These are phyloP conservation scores for Odocoileus hemionus DNA, from an alignment of 2,113 vertebrate species.

Conservation along the genomic window DNA sequence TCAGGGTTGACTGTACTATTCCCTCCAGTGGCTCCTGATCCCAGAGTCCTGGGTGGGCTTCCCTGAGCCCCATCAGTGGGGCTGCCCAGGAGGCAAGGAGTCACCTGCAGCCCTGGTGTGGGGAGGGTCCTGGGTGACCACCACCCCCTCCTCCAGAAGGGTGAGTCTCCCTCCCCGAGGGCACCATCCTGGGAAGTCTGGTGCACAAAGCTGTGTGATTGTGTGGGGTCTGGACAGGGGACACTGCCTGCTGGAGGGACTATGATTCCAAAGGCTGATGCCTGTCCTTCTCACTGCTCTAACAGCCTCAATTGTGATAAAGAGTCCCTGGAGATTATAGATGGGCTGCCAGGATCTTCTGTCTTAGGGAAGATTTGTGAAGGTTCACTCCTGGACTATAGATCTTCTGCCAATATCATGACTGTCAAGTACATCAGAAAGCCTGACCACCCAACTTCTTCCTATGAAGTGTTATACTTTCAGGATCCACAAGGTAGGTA, in stretches of 20 bases:
- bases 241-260: not conserved
- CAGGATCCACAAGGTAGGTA: not conserved
- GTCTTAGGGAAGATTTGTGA: not conserved
- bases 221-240: rapidly evolving
- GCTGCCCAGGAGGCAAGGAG: not conserved
- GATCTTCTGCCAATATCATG: not conserved
- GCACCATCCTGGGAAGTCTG: no score
- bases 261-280: not conserved
- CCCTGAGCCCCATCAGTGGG: not conserved
- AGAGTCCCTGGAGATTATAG: not conserved
- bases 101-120: not conserved
- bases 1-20: not conserved
- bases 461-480: not conserved
- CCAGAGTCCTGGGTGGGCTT: not conserved
- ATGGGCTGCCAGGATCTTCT: not conserved
- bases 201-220: not conserved
- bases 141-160: not conserved
- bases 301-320: not conserved
- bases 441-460: not conserved
- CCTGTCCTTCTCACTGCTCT: not conserved
- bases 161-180: not conserved
- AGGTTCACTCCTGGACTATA: not conserved
- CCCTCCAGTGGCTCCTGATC: not conserved
- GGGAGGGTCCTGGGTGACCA: not conserved
- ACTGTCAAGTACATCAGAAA: not conserved